phyloP scores from a whole-genome alignment of 2,888 invertebrate genomes.

The Sisyra nigra region DNA sequence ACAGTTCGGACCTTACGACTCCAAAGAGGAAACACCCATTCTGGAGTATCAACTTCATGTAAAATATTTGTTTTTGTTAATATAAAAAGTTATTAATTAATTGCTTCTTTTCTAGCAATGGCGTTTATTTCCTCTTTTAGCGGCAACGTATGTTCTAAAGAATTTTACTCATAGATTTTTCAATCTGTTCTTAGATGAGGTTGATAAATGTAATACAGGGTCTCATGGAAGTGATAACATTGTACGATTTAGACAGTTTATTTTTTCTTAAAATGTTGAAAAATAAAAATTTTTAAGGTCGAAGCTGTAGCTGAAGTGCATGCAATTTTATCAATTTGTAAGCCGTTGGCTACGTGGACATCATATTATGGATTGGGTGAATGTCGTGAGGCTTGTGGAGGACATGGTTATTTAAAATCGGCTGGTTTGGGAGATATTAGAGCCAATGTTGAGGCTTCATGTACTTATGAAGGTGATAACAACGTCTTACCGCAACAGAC shows the following conservation, averaged over 20 bases:
- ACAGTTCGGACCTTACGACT: constrained; percentile 46
- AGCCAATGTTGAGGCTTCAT: constrained; percentile 75
- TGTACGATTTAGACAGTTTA: constrained; percentile 14
- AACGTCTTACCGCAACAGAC: constrained; percentile 82
- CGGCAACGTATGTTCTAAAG: constrained; percentile 49
- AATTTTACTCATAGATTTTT: constrained; percentile 49
- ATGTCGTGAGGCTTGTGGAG: constrained; percentile 75
- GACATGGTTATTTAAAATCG: constrained; percentile 71
- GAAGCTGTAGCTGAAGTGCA: constrained; percentile 53
- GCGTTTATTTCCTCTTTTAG: constrained; percentile 60
- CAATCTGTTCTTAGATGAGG: constrained; percentile 44
- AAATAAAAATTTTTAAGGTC: too few species aligned
- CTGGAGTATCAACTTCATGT: constrained; percentile 75
- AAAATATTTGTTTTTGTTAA: constrained; percentile 14
- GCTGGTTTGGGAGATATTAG: constrained; percentile 72
- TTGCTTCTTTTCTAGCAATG: constrained; percentile 46
- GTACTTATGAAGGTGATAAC: constrained; percentile 90
- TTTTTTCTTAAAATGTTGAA: background rate
- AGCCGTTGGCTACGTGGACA: constrained; percentile 60
- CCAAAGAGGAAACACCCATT: constrained; percentile 51
- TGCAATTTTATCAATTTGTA: constrained; percentile 48
- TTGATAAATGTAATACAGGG: constrained; percentile 43
- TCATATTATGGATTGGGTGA: constrained; percentile 63
- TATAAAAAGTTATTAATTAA: constrained; percentile 1
- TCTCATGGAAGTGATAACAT: constrained; percentile 17